Conservation (phyloP, 2,888 invertebrate species). For the Dynastes maya region DNA sequence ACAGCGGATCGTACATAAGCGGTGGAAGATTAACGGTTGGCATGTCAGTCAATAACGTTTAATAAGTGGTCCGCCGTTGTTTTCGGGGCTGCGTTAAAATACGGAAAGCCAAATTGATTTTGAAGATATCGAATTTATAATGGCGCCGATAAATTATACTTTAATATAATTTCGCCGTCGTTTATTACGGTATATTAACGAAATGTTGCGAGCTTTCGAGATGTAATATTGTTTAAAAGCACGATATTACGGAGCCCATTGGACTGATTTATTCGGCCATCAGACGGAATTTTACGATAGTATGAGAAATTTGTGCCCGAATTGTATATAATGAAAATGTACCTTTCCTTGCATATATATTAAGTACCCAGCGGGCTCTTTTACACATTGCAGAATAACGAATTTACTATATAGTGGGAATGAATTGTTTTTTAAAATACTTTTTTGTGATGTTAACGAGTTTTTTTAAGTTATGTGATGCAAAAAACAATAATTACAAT, state of each 20-base stretch:
- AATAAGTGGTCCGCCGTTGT: conserved; percentile 34
- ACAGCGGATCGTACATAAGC: conserved; percentile 14
- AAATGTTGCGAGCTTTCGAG: conserved; percentile 39
- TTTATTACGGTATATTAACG: conserved; percentile 41
- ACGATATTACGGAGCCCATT: conserved; percentile 36
- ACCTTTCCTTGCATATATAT: background rate
- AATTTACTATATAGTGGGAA: too few species aligned
- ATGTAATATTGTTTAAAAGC: conserved; percentile 44
- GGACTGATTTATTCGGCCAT: conserved; percentile 33
- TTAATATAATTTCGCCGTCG: conserved; percentile 42
- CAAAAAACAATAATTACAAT: too few species aligned
- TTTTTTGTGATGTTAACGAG: too few species aligned
- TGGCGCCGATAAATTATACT: conserved; percentile 49
- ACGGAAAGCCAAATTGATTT: conserved; percentile 45
- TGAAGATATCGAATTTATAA: conserved; percentile 49
- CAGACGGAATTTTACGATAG: conserved; percentile 6
- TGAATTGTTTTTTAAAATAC: too few species aligned
- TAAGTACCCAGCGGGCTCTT: too few species aligned
- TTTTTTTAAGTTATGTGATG: too few species aligned
- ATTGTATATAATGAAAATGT: background rate
- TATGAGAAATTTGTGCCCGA: conserved; percentile 8
- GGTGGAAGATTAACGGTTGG: conserved; percentile 34
- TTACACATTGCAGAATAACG: background rate
- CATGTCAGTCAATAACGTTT: conserved; percentile 43
- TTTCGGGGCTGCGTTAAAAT: conserved; percentile 38